phyloP scores from a whole-genome alignment of 2,113 vertebrate species.

The Pristiophorus japonicus region DNA sequence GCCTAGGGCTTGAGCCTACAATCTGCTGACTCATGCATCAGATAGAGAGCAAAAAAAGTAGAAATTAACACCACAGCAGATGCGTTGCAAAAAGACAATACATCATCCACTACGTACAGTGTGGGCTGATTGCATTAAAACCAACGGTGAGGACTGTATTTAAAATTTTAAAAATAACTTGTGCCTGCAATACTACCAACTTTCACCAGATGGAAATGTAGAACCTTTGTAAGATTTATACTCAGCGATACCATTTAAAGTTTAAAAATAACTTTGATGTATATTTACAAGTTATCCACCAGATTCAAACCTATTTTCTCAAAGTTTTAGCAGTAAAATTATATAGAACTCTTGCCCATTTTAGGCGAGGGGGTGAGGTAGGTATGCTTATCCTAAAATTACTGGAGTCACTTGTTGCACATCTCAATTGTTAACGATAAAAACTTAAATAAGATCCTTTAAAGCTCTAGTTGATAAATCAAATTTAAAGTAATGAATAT shows the following conservation, averaged over 20 bases:
- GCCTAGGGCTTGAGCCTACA: not conserved
- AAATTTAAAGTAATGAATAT: not conserved
- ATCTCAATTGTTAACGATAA: not conserved
- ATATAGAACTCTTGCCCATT: not conserved
- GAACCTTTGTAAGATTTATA: not conserved
- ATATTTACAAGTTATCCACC: not conserved
- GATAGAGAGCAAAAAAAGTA: not conserved
- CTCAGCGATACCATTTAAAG: not conserved
- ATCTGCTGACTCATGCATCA: not conserved
- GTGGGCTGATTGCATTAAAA: not conserved
- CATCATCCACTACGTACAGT: not conserved
- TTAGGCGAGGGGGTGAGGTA: not conserved
- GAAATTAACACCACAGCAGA: not conserved
- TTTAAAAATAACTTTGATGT: not conserved
- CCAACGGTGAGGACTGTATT: not conserved
- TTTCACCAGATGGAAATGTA: constrained; percentile 3
- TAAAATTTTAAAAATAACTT: not conserved
- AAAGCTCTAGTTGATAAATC: not conserved
- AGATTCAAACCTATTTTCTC: not conserved
- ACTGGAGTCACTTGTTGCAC: not conserved
- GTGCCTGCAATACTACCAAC: not conserved
- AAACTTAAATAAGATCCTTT: not conserved
- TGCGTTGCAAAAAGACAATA: not conserved
- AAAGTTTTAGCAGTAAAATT: not conserved
- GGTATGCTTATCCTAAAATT: not conserved